phyloP scores from a whole-genome alignment of 2,888 invertebrate genomes.

The Hirudinaria manillensis region DNA sequence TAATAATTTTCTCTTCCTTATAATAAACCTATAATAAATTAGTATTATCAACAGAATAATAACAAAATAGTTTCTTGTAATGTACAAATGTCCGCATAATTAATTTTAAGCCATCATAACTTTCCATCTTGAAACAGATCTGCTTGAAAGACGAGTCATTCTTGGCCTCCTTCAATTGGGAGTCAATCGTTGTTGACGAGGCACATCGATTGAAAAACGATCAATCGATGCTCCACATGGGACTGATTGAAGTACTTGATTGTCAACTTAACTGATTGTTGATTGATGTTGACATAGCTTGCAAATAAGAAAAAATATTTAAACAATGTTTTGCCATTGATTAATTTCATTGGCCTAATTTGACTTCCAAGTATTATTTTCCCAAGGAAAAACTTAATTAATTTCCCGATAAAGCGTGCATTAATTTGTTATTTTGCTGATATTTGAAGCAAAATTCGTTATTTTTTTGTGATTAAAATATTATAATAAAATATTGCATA shows the following conservation, averaged over 20 bases:
- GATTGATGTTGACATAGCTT: background rate
- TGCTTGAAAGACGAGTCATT: slow-evolving; percentile 49
- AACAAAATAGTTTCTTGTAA: no score
- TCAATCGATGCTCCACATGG: slow-evolving; percentile 49
- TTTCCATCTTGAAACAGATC: slow-evolving; percentile 42
- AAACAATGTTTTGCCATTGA: background rate
- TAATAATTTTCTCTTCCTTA: no score
- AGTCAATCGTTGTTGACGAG: slow-evolving; percentile 50
- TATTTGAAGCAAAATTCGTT: no score
- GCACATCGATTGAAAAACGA: slow-evolving; percentile 53
- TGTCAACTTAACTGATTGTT: background rate
- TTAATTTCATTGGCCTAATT: no score
- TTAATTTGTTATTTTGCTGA: no score
- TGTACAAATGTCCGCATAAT: background rate
- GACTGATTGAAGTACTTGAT: slow-evolving; percentile 45
- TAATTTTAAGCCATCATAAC: background rate
- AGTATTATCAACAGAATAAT: no score
- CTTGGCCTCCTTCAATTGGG: slow-evolving; percentile 45
- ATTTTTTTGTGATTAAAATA: no score
- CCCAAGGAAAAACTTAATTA: no score
- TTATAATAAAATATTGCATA: no score
- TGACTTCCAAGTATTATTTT: no score
- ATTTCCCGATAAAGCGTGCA: no score
- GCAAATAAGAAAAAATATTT: slow-evolving; percentile 13
- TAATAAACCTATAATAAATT: no score